Evolutionary conservation across 2,888 invertebrate genomes (phyloP).

Genomic region (Agrotis ipsilon): DNA sequence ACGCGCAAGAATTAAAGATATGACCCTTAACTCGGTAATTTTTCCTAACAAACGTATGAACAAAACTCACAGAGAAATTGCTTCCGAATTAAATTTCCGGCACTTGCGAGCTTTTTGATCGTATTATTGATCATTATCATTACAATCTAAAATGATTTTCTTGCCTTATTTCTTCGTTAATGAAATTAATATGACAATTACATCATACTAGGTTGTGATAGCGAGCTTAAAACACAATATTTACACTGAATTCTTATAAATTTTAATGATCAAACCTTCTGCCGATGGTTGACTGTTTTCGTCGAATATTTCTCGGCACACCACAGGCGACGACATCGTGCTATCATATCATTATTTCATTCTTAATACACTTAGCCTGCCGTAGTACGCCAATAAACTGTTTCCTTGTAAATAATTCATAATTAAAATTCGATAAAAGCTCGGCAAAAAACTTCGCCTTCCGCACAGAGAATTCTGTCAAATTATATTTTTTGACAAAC

Average conservation of each 20-base stretch:
- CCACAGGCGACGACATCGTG: conserved; percentile 89
- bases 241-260: conserved; percentile 30
- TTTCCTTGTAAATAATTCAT: conserved; percentile 58
- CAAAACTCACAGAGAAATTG: background rate
- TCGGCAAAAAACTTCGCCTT: conserved; percentile 41
- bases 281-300: conserved; percentile 95
- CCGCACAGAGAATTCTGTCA: conserved; percentile 52
- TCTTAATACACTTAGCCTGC: conserved; percentile 61
- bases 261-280: conserved; percentile 92
- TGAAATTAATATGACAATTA: no score
- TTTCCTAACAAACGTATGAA: background rate
- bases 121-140: conserved; percentile 31
- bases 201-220: background rate
- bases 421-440: conserved; percentile 44
- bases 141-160: background rate
- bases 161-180: background rate
- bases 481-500: conserved; percentile 50
- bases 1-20: background rate
- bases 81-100: background rate
- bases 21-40: no score
- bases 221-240: conserved; percentile 15
- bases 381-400: conserved; percentile 30
- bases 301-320: conserved; percentile 96
- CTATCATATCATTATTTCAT: conserved; percentile 76
- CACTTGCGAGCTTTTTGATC: background rate